A percentile compares a stretch with the other conserved stretches of the same genome.
phyloP scores from a whole-genome alignment of 2,113 vertebrate species.

The Cygnus buccinator region DNA sequence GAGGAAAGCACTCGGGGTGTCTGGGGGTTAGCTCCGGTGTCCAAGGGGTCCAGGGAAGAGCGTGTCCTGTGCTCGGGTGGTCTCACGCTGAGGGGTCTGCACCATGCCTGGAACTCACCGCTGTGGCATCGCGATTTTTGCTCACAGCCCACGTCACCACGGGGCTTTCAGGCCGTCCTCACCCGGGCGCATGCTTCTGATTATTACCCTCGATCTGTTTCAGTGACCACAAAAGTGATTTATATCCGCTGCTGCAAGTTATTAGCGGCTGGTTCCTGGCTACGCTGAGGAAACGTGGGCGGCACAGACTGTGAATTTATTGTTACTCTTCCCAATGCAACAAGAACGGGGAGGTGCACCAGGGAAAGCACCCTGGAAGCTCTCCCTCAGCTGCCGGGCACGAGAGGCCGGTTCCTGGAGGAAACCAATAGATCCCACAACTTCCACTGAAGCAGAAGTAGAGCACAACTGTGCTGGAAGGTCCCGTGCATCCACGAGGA shows the following conservation, averaged over 20 bases:
- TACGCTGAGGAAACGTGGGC: rapidly evolving
- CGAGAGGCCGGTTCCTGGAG: not conserved
- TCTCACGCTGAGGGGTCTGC: too few species aligned
- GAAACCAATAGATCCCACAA: not conserved
- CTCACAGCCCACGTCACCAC: rapidly evolving
- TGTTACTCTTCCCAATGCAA: rapidly evolving
- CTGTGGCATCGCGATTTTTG: not conserved
- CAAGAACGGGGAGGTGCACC: rapidly evolving
- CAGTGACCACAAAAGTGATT: not conserved
- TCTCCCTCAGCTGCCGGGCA: rapidly evolving
- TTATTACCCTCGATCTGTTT: not conserved
- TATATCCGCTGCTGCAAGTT: not conserved
- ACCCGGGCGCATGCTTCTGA: not conserved
- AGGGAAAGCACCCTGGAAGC: not conserved
- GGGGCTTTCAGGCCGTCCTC: not conserved
- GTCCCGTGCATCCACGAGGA: too few species aligned
- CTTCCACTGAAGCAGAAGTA: not conserved
- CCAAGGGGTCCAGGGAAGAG: too few species aligned
- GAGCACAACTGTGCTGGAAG: rapidly evolving
- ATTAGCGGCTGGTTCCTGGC: not conserved
- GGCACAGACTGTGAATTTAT: not conserved
- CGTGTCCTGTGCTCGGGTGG: too few species aligned
- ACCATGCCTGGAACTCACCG: too few species aligned
- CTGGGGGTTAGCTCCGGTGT: not conserved
- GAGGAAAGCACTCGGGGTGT: rapidly evolving